These are phyloP conservation scores for Calycopis cecrops DNA, from an alignment of 1,140 invertebrate species.

Conservation along the genomic window DNA sequence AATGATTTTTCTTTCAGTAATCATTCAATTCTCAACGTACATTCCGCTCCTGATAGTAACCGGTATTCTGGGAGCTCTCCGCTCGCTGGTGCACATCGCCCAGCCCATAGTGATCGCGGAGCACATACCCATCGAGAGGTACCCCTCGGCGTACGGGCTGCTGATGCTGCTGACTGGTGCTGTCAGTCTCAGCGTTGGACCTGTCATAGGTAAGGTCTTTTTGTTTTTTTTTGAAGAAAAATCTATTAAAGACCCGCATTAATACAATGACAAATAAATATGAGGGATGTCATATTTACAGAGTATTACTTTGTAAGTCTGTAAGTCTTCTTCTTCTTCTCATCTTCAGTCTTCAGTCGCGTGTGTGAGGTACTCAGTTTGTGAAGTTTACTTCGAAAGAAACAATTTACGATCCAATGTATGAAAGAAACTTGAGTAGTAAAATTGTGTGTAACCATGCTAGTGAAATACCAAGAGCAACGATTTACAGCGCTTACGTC, in stretches of 20 bases:
- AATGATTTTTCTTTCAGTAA: slow-evolving; percentile 42
- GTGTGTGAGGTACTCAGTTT: no score
- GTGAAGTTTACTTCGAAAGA: no score
- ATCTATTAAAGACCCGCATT: background rate
- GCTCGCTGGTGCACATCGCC: slow-evolving; percentile 75
- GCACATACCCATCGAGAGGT: slow-evolving; percentile 77
- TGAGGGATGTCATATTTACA: no score
- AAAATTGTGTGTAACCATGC: no score
- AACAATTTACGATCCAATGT: no score
- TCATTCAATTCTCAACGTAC: slow-evolving; percentile 64
- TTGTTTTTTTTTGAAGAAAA: background rate
- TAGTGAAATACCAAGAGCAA: no score
- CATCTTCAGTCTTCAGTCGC: no score
- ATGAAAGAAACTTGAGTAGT: no score
- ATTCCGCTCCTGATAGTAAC: slow-evolving; percentile 66
- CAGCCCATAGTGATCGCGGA: slow-evolving; percentile 78
- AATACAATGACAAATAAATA: no score
- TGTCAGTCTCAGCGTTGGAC: slow-evolving; percentile 58
- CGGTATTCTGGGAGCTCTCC: slow-evolving; percentile 73
- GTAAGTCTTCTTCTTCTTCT: no score
- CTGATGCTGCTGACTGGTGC: slow-evolving; percentile 76
- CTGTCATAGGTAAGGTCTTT: slow-evolving; percentile 56
- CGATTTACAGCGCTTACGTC: no score
- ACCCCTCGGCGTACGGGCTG: slow-evolving; percentile 79
- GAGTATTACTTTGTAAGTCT: no score